These are phyloP conservation scores for Leptobrachium leishanense DNA, from an alignment of 2,113 vertebrate genomes.

Conservation along the genomic window DNA sequence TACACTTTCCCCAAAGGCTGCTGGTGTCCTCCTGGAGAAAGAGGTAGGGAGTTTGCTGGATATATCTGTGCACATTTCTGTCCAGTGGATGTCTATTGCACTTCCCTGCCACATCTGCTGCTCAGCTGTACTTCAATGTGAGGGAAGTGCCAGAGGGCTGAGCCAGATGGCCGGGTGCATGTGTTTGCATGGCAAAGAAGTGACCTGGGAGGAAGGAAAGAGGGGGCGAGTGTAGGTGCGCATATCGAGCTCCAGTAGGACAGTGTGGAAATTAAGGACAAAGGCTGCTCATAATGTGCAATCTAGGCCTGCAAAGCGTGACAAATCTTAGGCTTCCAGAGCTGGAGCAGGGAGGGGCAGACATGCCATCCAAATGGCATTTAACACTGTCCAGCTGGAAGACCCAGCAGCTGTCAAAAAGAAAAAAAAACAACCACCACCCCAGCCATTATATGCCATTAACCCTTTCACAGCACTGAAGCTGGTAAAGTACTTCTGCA, in stretches of 20 bases:
- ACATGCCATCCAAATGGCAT: conserved; percentile 36
- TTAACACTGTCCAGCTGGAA: neutral
- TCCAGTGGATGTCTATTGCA: neutral
- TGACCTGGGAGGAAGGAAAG: neutral
- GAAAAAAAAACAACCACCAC: no score
- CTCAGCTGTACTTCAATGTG: conserved; percentile 25
- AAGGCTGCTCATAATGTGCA: conserved; percentile 1
- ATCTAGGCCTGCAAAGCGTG: neutral
- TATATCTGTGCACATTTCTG: neutral
- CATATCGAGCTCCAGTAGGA: neutral
- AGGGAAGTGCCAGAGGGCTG: conserved; percentile 4
- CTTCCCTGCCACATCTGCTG: conserved; percentile 26
- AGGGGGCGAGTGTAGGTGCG: neutral
- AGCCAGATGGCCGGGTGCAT: conserved; percentile 16
- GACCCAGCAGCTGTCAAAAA: conserved; percentile 12
- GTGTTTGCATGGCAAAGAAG: conserved; percentile 13
- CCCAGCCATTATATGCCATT: no score
- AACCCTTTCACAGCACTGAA: no score
- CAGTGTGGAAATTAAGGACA: neutral
- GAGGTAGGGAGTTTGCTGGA: conserved; percentile 11
- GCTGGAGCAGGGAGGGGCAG: conserved; percentile 1
- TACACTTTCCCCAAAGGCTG: conserved; percentile 1
- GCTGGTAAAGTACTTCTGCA: no score
- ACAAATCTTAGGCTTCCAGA: neutral
- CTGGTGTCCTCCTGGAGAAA: neutral